Evolutionary conservation across 2,113 vertebrate genomes (phyloP).

Genomic region (Myiozetetes cayanensis): DNA sequence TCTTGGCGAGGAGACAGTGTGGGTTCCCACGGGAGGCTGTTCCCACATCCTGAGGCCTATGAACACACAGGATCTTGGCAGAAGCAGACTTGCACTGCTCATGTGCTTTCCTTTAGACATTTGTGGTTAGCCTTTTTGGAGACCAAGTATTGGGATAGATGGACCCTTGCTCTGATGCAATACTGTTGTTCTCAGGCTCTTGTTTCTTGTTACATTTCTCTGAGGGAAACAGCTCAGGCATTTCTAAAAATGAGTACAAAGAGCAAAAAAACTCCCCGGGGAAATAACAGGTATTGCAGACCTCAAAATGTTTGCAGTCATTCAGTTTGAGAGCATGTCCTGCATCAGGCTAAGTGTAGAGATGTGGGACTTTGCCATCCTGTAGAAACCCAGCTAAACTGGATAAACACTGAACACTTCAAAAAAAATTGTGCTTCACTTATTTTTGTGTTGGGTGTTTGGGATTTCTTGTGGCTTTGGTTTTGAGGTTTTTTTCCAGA

Average conservation of each 20-base stretch:
- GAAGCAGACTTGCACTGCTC: background rate
- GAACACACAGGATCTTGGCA: background rate
- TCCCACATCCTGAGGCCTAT: background rate
- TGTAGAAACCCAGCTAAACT: background rate
- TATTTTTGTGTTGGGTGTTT: background rate
- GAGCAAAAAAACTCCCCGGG: background rate
- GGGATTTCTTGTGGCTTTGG: background rate
- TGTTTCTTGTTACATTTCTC: background rate
- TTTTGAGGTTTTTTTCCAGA: background rate
- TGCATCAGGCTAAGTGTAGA: fast-evolving
- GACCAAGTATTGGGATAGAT: background rate
- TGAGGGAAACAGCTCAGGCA: background rate
- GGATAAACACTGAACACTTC: background rate
- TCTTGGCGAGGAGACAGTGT: background rate
- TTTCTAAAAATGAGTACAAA: background rate
- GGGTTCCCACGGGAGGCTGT: too few species aligned
- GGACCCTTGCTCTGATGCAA: fast-evolving
- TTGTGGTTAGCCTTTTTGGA: background rate
- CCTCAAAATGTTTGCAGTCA: background rate
- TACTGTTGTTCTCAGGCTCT: background rate
- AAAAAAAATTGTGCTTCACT: background rate
- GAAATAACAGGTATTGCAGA: background rate
- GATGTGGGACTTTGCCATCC: background rate
- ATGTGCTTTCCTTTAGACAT: too few species aligned
- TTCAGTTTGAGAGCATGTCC: background rate